A percentile compares a stretch with the other conserved stretches of the same genome.
phyloP scores from a whole-genome alignment of 2,797 vertebrate genomes.

The Diplodus sargus region DNA sequence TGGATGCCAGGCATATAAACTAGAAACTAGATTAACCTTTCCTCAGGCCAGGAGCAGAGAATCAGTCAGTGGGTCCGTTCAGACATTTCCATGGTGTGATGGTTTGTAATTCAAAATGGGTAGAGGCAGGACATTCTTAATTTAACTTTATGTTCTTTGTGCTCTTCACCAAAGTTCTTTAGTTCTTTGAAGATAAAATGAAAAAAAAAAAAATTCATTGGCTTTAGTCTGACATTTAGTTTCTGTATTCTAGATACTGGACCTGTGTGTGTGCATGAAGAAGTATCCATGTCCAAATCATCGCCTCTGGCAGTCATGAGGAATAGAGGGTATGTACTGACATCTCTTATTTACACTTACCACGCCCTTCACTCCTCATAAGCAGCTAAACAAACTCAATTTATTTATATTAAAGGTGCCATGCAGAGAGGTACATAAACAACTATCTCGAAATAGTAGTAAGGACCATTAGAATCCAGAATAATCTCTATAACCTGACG shows the following conservation, averaged over 20 bases:
- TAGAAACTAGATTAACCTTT: constrained; percentile 38
- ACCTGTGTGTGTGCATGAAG: constrained; percentile 37
- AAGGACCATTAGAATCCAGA: background rate
- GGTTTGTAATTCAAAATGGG: constrained; percentile 24
- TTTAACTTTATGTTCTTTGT: constrained; percentile 14
- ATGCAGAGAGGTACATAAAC: background rate
- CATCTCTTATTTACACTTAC: background rate
- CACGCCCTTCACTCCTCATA: background rate
- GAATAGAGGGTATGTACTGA: constrained; percentile 70
- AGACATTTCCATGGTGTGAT: constrained; percentile 15
- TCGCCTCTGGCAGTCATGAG: constrained; percentile 71
- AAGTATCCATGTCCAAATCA: constrained; percentile 49
- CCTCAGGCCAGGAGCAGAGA: constrained; percentile 5
- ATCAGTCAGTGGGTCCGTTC: constrained; percentile 35
- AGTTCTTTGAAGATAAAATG: background rate
- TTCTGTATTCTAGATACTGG: constrained; percentile 49
- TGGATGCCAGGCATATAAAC: constrained; percentile 33
- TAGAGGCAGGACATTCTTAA: background rate
- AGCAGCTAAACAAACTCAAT: background rate
- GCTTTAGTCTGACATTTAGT: constrained; percentile 11
- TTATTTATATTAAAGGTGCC: background rate
- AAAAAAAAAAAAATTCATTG: background rate
- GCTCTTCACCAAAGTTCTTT: background rate
- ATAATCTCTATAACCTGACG: too few relatives aligned
- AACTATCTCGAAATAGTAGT: background rate